Base-by-base conservation (phyloP, 2,113 vertebrate genomes). In the Tragelaphus scriptus region DNA sequence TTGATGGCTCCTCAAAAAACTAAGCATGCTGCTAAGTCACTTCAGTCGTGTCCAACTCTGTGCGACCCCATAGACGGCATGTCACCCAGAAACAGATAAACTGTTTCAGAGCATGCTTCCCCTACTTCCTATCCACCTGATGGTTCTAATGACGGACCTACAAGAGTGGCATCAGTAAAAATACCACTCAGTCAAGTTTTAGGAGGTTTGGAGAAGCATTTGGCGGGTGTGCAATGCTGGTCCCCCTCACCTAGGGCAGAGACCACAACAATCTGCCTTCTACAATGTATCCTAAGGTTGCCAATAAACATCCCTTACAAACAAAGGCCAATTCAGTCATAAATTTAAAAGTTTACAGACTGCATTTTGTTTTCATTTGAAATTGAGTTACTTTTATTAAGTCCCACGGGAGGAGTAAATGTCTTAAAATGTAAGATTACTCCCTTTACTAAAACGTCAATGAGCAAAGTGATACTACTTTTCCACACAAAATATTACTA, bases 301-400 rank as follows among this genome's bases (percentile, higher is more conserved):
- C 55, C 16, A 23, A 26, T 85, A 56, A 91, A 55, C 56, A 85
- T 51, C 63, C 16, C 44, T 63, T 92, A 88, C 58, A 85, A 14
- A 58, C 32, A 55, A 91, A 75, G 11, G 36, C 32, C 63, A 51
- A 32, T 51, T 90, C 87, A 81, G 25, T 26, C 65, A 81, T 63
- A 77, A 88, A 85, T 55, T 26, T 15, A 68, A 61, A 81, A 56
- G 44, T 61, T 95, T 93, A 77, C 17, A 93, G 82, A 85, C 56
- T 80, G 19, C 9, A 79, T 77, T 94, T 95, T 80, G 53, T 85
- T 96, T 65, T 85, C 84, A 63, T 32, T 93, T 40, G 95, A 94
- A 92, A 79, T 79, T 25, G 94, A 86, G 40, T 91, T 93, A 89
- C n/a, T 94, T 85, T 88, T 55, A 94, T 51, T 49, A 94, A 92